These are phyloP conservation scores for Oncorhynchus tshawytscha DNA, from an alignment of 2,113 vertebrate species.

Conservation along the genomic window DNA sequence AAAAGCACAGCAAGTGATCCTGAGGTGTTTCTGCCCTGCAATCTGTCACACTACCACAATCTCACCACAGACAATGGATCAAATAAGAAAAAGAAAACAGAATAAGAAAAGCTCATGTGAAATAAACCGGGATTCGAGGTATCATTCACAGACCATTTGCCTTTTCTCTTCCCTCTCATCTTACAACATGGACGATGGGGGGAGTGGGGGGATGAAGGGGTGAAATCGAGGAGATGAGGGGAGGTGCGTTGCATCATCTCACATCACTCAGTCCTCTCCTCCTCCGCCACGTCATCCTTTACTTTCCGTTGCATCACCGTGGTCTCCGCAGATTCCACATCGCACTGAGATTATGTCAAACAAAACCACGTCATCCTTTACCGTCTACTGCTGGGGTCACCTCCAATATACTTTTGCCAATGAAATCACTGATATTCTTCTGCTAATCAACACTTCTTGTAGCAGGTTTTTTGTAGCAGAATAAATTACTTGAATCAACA, in stretches of 20 bases:
- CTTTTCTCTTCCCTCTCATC: background rate
- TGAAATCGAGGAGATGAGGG: background rate
- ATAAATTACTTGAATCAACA: background rate
- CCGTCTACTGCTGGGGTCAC: background rate
- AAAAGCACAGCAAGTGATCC: slow-evolving; percentile 22
- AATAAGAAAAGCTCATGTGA: background rate
- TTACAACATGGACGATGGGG: background rate
- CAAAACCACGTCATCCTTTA: background rate
- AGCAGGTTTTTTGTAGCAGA: background rate
- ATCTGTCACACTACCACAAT: slow-evolving; percentile 32
- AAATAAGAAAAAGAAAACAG: slow-evolving; percentile 43
- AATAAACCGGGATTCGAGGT: background rate
- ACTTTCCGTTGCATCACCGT: slow-evolving; percentile 61
- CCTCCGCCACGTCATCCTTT: slow-evolving; percentile 59
- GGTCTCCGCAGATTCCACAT: slow-evolving; percentile 34
- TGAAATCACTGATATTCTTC: background rate
- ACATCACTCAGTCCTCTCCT: background rate
- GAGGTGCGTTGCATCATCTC: slow-evolving; percentile 3
- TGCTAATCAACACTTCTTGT: background rate
- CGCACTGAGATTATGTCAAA: slow-evolving; percentile 24
- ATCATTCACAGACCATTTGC: slow-evolving; percentile 28
- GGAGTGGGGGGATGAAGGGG: background rate
- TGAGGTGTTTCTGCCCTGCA: slow-evolving; percentile 27
- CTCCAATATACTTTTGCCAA: background rate
- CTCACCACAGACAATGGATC: slow-evolving; percentile 37